Base-by-base conservation (phyloP, 2,888 invertebrate species). In the Portevinia maculata region DNA sequence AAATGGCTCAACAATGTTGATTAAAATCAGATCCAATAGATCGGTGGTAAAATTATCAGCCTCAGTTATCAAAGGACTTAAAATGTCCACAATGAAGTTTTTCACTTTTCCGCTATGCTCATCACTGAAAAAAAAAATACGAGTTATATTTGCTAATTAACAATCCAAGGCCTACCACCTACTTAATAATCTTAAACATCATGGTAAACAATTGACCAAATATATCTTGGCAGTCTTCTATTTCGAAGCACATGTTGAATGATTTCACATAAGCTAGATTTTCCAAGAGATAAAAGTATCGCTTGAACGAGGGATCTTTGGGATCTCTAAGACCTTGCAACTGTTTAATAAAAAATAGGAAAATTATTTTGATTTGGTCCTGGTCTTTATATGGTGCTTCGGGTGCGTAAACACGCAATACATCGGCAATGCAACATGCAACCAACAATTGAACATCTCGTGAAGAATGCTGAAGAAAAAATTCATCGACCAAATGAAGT, bases 201-300 rank as follows among this genome's bases (percentile, higher is more conserved):
- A 98, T 93, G 71, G 95, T 94, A 92, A 98, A 99, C 1, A 99
- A 93, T 11, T 95, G 95, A 88, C 97, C 97, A 91, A 99, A 98
- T 87, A 99, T 98, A 90, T 98, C 98, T 90, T 98, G 98, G 87
- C 97, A 98, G 91, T 99, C 98, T 90, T 99, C 99, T 74, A 99
- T 92, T 90, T 99, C 99, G 89, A 99, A 97, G 90, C 98, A 99
- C 95, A 99, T 99, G 91, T 99, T 99, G 91, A 99, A 99, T 0
- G 98, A 98, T 91, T 99, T 99, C 37, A 99, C 98, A 90, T 98
- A 98, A 0, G 98, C 98, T 87, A 99, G 92, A 91, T 99, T 99
- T 92, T 99, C 99, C 71, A 99, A 92, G 57, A 99, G 92, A 91
- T 99, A 99, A 92, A 99, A 99, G 91, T 99, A 99, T 86, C 98